phyloP scores from a whole-genome alignment of 2,113 vertebrate species.

The Bubalus kerabau region DNA sequence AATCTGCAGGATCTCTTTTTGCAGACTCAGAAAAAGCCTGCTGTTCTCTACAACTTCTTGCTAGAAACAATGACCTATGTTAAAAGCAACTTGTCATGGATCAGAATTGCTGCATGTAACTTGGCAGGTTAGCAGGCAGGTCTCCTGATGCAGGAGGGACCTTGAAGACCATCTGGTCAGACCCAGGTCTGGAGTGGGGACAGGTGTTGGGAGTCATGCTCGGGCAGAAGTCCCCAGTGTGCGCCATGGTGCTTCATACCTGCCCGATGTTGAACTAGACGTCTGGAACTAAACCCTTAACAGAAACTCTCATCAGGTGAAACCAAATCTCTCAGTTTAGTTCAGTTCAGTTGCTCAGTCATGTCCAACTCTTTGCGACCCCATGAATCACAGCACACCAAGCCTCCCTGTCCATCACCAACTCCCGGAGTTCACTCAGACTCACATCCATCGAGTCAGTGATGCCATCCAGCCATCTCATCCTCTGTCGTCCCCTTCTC shows the following conservation, averaged over 20 bases:
- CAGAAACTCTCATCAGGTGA: accelerated
- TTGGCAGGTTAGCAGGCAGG: slow-evolving; percentile 47
- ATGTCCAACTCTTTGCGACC: too few relatives aligned
- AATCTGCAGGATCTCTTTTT: accelerated
- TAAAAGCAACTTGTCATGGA: slow-evolving; percentile 8
- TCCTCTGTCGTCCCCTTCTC: too few relatives aligned
- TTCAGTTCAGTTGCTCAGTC: too few relatives aligned
- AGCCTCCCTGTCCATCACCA: too few relatives aligned
- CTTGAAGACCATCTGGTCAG: too few relatives aligned
- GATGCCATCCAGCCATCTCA: too few relatives aligned
- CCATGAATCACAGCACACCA: too few relatives aligned
- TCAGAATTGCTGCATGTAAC: slow-evolving; percentile 42
- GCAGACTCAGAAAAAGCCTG: slow-evolving; percentile 65
- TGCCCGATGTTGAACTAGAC: accelerated
- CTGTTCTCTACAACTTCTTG: slow-evolving; percentile 36
- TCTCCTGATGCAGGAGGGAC: background rate
- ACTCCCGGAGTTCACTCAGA: too few relatives aligned
- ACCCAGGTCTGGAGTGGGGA: background rate
- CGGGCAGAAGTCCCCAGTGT: accelerated
- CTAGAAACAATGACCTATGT: slow-evolving; percentile 46
- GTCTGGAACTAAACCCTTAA: background rate
- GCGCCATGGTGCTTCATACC: accelerated
- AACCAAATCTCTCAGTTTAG: background rate
- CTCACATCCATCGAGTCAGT: too few relatives aligned
- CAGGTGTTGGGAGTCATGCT: accelerated